Base-by-base conservation (phyloP, 1,140 invertebrate species). In the Penaeus japonicus region DNA sequence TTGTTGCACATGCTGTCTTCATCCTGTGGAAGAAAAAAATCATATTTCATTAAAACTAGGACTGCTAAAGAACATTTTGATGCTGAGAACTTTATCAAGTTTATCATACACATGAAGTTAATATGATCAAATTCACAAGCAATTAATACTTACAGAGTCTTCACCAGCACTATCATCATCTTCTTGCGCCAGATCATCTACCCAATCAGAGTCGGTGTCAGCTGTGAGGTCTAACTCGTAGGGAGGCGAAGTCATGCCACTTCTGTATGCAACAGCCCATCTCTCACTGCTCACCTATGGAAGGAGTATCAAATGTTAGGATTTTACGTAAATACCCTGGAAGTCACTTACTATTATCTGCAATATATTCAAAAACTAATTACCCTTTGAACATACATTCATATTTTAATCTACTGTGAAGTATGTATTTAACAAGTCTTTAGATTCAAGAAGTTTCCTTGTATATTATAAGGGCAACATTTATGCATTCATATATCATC, bases 1-100 rank as follows among this genome's bases (percentile, higher is more conserved):
- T 98, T 98, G 92, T 97, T 97, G 90, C 96, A 96, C 0, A 99
- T 93, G 10, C 96, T 97, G 92, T 99, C 98, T 92, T 99, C 98
- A 93, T 99, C 98, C 95, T 96, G 90, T 78, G 91, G 89, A 65
- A 92, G 78, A 90, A 35, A 90, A 78, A 84, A 70, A 85, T 39
- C 12, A 89, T 85, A 5, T 47, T 62, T 81, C 47, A 53, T 77
- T 20, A 32, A 35, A 27, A 55, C 27, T 73, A 90, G 54, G n/a
- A 55, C 15, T 20, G 30, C 17, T 80, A 87, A 59, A 81, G 75
- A 65, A 80, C 55, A 54, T 84, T 91, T 39, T 84, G 73, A 47
- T 39, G 10, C 10, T 0, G n/a, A 1, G 18, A 30, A 1, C 12
- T 12, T 35, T 2, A 39, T 35, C 10, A 5, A 30, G 2, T 22